Conservation (phyloP, 2,888 invertebrate species). For the Drosophila helvetica region DNA sequence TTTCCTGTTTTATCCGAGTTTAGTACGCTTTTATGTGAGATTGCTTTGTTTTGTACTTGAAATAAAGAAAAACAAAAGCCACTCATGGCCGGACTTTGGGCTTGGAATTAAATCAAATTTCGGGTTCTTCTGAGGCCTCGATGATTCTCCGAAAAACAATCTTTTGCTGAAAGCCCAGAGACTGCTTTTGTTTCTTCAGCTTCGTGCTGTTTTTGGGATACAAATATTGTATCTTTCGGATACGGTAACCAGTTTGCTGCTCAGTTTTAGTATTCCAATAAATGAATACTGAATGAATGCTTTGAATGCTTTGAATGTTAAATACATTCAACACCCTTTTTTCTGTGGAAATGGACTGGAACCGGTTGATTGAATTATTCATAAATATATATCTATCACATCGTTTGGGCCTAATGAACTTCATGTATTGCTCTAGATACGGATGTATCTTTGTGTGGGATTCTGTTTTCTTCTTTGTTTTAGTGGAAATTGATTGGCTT, state of each 20-base stretch:
- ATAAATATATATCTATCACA: neutral
- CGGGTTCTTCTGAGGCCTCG: neutral
- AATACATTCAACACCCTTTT: constrained; percentile 22
- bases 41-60: neutral
- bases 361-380: constrained; percentile 26
- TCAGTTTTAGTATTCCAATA: constrained; percentile 2
- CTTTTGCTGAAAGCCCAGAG: neutral
- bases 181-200: neutral
- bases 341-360: neutral
- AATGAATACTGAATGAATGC: neutral
- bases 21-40: too few species aligned
- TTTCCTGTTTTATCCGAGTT: constrained; percentile 2
- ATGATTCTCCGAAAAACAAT: constrained; percentile 15
- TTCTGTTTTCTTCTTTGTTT: neutral
- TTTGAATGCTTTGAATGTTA: constrained; percentile 11
- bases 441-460: neutral
- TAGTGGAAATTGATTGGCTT: constrained; percentile 12
- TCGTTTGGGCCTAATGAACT: constrained; percentile 9
- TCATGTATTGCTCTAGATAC: neutral
- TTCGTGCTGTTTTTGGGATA: neutral
- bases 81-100: constrained; percentile 15
- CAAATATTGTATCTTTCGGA: neutral
- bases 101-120: constrained; percentile 16
- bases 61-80: constrained; percentile 4
- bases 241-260: neutral